phyloP scores from a whole-genome alignment of 2,797 vertebrate genomes.

The Myripristis murdjan region DNA sequence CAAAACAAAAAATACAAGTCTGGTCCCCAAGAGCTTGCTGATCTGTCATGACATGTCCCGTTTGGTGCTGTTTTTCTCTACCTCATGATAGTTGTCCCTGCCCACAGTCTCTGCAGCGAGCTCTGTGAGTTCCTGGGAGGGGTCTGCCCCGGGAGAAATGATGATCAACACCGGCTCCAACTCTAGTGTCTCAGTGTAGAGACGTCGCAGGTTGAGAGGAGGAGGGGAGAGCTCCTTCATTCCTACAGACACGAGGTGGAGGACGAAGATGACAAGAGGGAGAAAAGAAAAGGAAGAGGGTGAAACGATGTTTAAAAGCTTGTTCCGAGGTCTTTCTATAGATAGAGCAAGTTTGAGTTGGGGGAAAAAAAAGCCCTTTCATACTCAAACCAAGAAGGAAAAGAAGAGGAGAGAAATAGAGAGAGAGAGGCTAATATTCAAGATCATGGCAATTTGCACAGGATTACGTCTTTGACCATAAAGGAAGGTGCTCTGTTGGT shows the following conservation, averaged over 20 bases:
- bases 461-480: too few relatives aligned
- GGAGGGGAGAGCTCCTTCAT: conserved; percentile 94
- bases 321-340: conserved; percentile 5
- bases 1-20: background rate
- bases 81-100: conserved; percentile 93
- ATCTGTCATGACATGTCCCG: conserved; percentile 22
- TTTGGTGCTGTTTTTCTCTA: conserved; percentile 57
- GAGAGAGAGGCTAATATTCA: too few relatives aligned
- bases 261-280: background rate
- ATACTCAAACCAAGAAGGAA: too few relatives aligned
- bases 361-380: too few relatives aligned
- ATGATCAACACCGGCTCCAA: conserved; percentile 95
- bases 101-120: conserved; percentile 90
- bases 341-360: too few relatives aligned
- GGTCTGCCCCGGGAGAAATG: conserved; percentile 97
- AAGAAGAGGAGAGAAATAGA: too few relatives aligned
- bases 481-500: too few relatives aligned
- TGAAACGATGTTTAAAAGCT: conserved; percentile 22
- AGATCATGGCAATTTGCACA: too few relatives aligned
- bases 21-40: conserved; percentile 8
- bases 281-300: background rate
- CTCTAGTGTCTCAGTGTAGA: conserved; percentile 93
- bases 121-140: conserved; percentile 96
- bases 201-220: conserved; percentile 92
- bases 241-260: conserved; percentile 79